phyloP scores from a whole-genome alignment of 2,113 vertebrate species.

The Synodontis membranacea region DNA sequence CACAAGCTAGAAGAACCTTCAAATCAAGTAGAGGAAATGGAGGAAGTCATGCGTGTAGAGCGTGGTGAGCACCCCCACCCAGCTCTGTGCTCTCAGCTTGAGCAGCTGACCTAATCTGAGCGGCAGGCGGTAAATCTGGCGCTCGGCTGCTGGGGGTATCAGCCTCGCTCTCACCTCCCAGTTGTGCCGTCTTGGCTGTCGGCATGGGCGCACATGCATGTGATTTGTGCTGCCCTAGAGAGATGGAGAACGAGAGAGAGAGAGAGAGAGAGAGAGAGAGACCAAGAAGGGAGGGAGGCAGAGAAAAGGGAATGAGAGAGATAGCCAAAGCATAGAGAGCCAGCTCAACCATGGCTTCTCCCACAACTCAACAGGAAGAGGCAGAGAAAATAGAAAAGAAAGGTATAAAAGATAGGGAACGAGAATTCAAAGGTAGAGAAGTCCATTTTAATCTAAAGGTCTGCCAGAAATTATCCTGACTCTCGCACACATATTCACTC shows the following conservation, averaged over 20 bases:
- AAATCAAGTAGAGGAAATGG: constrained; percentile 21
- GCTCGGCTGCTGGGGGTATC: constrained; percentile 34
- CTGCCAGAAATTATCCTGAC: neutral
- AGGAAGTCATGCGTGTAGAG: constrained; percentile 20
- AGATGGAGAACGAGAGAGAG: constrained; percentile 1
- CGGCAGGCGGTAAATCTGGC: constrained; percentile 42
- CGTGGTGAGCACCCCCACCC: neutral
- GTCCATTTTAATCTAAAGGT: neutral
- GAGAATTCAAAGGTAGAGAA: neutral
- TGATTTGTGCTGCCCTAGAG: constrained; percentile 47
- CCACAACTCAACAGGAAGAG: constrained; percentile 9
- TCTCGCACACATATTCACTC: neutral
- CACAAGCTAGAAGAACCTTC: constrained; percentile 7
- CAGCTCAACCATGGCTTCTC: neutral
- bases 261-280: neutral
- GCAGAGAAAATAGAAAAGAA: neutral
- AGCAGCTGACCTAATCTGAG: constrained; percentile 52
- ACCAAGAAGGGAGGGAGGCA: neutral
- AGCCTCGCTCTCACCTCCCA: constrained; percentile 32
- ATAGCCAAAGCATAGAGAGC: neutral
- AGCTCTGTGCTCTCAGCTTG: constrained; percentile 34
- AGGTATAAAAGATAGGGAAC: neutral
- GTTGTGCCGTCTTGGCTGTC: constrained; percentile 33
- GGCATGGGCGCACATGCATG: constrained; percentile 45
- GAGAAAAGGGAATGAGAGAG: neutral